These are phyloP conservation scores for Hemistola chrysoprasaria DNA, from an alignment of 2,888 invertebrate genomes.

Conservation along the genomic window DNA sequence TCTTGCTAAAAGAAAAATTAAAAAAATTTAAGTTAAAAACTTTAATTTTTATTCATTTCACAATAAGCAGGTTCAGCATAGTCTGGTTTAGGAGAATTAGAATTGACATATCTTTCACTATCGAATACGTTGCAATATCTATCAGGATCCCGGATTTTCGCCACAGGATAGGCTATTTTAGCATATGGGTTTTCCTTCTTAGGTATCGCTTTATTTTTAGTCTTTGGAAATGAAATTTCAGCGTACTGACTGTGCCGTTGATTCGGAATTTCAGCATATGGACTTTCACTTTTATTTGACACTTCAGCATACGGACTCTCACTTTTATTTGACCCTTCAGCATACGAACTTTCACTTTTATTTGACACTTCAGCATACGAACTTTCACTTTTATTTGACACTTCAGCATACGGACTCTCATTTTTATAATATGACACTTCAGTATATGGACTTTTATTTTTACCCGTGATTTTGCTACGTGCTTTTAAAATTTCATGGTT, in stretches of 20 bases:
- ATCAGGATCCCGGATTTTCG: neutral
- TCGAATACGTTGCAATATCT: conserved; percentile 1
- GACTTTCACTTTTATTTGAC: neutral
- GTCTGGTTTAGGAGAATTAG: neutral
- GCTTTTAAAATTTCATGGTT: too few species aligned
- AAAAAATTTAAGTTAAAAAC: too few species aligned
- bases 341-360: neutral
- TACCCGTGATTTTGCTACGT: too few species aligned
- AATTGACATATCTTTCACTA: neutral
- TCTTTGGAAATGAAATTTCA: neutral
- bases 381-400: neutral
- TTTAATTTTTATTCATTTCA: neutral
- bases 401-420: neutral
- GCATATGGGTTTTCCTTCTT: neutral
- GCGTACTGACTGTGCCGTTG: neutral
- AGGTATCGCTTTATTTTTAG: too few species aligned
- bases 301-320: neutral
- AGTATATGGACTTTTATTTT: neutral
- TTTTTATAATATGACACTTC: neutral
- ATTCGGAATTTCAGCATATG: neutral
- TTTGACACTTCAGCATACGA: neutral
- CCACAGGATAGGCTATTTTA: neutral
- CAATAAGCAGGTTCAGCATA: conserved; percentile 4
- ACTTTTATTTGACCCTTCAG: neutral
- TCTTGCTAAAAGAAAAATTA: too few species aligned